Evolutionary conservation across 1,140 invertebrate species (phyloP).

Genomic region (Palaemon carinicauda): DNA sequence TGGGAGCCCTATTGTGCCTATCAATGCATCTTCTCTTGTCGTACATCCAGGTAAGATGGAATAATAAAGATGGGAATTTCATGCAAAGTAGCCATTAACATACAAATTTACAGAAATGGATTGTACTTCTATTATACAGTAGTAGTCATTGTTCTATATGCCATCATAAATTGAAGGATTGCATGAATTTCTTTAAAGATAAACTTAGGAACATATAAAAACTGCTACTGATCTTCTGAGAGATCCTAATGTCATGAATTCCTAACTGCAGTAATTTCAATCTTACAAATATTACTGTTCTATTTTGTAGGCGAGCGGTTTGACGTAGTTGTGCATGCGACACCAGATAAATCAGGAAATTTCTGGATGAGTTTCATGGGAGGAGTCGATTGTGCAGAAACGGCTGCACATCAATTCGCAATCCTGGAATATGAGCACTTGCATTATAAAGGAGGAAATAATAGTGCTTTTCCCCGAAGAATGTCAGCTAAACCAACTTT

Average conservation of each 20-base stretch:
- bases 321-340: constrained; percentile 8
- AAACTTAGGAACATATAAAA: too few species aligned
- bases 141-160: too few species aligned
- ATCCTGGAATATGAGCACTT: constrained; percentile 78
- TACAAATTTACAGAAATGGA: too few species aligned
- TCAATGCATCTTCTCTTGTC: constrained; percentile 79
- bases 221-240: too few species aligned
- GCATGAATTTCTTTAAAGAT: too few species aligned
- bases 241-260: too few species aligned
- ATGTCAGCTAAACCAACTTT: constrained; percentile 25
- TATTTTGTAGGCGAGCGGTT: constrained; percentile 33
- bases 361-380: constrained; percentile 88
- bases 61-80: too few species aligned
- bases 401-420: constrained; percentile 81
- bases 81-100: too few species aligned
- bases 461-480: not conserved
- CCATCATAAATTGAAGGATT: too few species aligned
- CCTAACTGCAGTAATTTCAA: not conserved
- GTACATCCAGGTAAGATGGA: constrained; percentile 80
- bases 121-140: too few species aligned
- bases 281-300: not conserved
- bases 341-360: constrained; percentile 64
- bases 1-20: constrained; percentile 78
- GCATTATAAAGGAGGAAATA: not conserved
- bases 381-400: constrained; percentile 84